These are phyloP conservation scores for Mus caroli DNA, from an alignment of 2,797 vertebrate species.

Conservation along the genomic window DNA sequence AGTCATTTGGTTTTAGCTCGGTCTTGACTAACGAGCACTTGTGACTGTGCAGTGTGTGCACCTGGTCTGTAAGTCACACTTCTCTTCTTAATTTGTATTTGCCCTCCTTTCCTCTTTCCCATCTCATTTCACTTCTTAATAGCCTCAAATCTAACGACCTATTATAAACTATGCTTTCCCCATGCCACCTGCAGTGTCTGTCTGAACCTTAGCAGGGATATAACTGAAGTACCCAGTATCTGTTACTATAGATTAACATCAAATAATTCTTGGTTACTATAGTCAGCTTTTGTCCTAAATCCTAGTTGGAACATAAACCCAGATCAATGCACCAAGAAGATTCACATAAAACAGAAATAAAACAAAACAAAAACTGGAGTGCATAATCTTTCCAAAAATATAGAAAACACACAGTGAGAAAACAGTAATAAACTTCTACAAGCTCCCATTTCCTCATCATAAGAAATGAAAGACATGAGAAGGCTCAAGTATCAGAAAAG, in stretches of 20 bases:
- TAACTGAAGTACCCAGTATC: neutral
- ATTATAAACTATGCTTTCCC: neutral
- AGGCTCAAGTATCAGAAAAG: neutral
- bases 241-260: neutral
- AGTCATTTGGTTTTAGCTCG: neutral
- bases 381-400: neutral
- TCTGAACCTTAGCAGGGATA: neutral
- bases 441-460: neutral
- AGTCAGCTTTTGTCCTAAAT: neutral
- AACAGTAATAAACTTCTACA: neutral
- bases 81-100: neutral
- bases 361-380: neutral
- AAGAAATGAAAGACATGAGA: neutral
- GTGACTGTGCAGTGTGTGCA: neutral
- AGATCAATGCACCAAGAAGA: neutral
- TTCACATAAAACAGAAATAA: neutral
- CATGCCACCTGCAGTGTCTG: neutral
- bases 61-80: neutral
- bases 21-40: neutral
- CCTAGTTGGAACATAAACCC: neutral
- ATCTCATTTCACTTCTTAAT: neutral
- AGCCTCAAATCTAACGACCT: neutral
- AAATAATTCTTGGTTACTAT: neutral
- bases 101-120: neutral
- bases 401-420: neutral